phyloP scores from a whole-genome alignment of 2,113 vertebrate genomes.

The Corapipo altera region DNA sequence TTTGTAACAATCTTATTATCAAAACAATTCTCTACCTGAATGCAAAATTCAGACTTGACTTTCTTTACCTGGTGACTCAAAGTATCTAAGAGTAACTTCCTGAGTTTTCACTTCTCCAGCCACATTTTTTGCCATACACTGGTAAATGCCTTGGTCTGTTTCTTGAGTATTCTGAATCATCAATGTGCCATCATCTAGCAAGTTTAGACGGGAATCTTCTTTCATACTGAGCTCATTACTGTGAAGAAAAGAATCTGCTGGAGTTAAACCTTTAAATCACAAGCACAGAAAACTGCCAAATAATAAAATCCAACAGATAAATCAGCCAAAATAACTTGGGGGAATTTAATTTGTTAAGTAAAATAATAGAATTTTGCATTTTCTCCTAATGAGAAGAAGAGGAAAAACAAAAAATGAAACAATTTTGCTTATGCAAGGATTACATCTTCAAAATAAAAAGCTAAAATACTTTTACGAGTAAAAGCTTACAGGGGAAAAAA shows the following conservation, averaged over 20 bases:
- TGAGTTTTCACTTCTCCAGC: constrained; percentile 96
- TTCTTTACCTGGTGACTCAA: constrained; percentile 87
- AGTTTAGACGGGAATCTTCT: constrained; percentile 90
- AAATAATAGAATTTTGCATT: not conserved
- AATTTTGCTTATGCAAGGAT: not conserved
- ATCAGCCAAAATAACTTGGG: not conserved
- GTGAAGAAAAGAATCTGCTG: constrained; percentile 6
- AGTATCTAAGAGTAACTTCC: constrained; percentile 93
- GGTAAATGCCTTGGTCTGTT: constrained; percentile 94
- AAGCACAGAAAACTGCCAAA: not conserved
- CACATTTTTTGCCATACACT: constrained; percentile 98
- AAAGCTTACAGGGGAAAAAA: not conserved
- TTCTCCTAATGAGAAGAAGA: not conserved
- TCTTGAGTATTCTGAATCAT: constrained; percentile 97
- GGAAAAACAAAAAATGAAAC: not conserved
- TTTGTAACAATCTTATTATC: not conserved
- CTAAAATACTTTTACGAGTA: not conserved
- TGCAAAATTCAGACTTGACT: not conserved
- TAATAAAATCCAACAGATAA: not conserved
- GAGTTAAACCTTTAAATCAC: not conserved
- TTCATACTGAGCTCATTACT: constrained; percentile 94
- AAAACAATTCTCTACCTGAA: not conserved
- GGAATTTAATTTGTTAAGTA: not conserved
- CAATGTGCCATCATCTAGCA: constrained; percentile 92
- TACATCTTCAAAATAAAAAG: not conserved